Percentiles rank a stretch among this genome's conserved stretches.
phyloP scores from a whole-genome alignment of 2,113 vertebrate genomes.

The Bungarus multicinctus region DNA sequence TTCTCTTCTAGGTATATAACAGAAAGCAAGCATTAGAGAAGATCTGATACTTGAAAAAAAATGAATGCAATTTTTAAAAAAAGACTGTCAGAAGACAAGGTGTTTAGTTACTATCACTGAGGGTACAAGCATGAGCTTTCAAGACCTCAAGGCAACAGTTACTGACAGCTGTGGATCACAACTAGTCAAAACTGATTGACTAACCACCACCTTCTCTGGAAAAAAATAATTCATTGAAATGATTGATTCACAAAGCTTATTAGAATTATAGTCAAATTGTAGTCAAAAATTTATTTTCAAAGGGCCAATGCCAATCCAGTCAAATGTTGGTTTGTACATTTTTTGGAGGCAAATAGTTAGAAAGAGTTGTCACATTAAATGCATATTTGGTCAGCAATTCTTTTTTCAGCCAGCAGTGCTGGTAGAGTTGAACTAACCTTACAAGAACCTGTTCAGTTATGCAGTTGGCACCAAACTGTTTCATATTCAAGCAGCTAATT shows the following conservation, averaged over 20 bases:
- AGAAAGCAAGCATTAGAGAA: not conserved
- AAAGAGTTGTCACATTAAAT: not conserved
- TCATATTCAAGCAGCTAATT: slow-evolving; percentile 67
- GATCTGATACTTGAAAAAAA: not conserved
- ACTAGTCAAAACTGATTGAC: not conserved
- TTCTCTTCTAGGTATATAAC: not conserved
- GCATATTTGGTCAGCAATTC: not conserved
- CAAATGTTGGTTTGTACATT: not conserved
- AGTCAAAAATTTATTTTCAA: not conserved
- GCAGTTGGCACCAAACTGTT: slow-evolving; percentile 62
- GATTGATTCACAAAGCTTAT: not conserved
- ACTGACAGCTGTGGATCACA: not conserved
- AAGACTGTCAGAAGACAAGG: not conserved
- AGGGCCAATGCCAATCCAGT: not conserved
- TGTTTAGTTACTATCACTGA: not conserved
- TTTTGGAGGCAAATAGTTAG: not conserved
- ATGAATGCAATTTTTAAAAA: not conserved
- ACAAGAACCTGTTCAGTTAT: slow-evolving; percentile 63
- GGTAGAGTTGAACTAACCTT: slow-evolving; percentile 25
- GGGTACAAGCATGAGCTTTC: not conserved
- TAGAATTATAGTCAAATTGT: not conserved
- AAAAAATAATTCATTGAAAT: not conserved
- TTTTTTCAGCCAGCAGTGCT: not conserved
- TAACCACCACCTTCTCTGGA: not conserved
- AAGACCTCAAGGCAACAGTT: not conserved